Conservation (phyloP, 2,888 invertebrate genomes). For the Nasonovia ribisnigri region DNA sequence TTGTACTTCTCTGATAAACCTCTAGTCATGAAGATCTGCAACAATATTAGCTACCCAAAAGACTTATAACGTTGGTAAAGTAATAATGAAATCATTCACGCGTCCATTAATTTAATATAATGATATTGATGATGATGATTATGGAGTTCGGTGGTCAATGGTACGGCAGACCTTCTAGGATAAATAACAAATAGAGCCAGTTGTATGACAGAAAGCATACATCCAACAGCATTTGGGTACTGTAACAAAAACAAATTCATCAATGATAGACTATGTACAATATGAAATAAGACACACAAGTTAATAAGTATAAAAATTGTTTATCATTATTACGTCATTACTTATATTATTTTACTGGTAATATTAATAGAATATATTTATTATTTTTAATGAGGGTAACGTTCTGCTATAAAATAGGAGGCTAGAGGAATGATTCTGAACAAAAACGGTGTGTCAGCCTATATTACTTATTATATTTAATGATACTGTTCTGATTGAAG, state of each 20-base stretch:
- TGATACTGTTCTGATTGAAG: too few relatives aligned
- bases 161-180: conserved; percentile 70
- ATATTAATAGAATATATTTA: too few relatives aligned
- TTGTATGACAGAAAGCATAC: conserved; percentile 80
- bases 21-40: background rate
- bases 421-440: too few relatives aligned
- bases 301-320: background rate
- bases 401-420: too few relatives aligned
- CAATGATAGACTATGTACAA: background rate
- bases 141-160: background rate
- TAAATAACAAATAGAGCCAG: conserved; percentile 83
- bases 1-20: background rate
- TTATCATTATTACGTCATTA: too few relatives aligned
- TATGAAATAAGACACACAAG: background rate
- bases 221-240: conserved; percentile 86
- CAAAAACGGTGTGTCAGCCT: too few relatives aligned
- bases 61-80: background rate
- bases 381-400: too few relatives aligned
- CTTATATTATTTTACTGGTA: too few relatives aligned
- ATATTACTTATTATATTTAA: too few relatives aligned
- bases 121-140: conserved; percentile 31
- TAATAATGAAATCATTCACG: conserved; percentile 6
- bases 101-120: conserved; percentile 52
- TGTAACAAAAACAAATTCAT: conserved; percentile 71
- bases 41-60: background rate